Conservation (phyloP, 1,140 invertebrate genomes). For the Pseudomyrmex flavicornis region DNA sequence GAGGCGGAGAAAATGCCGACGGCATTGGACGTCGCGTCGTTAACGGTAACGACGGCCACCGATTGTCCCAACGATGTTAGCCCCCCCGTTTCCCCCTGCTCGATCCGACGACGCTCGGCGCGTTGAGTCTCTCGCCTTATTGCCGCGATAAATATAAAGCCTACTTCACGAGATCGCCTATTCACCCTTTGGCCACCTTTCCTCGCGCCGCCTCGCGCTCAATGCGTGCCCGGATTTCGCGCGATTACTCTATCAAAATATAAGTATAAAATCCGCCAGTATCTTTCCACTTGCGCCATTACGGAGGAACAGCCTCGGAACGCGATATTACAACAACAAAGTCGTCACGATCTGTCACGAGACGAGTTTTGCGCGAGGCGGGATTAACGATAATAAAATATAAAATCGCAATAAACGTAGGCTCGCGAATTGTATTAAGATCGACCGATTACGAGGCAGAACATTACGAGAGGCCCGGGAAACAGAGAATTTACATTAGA, state of each 20-base stretch:
- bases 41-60: slow-evolving; percentile 80
- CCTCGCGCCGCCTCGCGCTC: not conserved
- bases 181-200: slow-evolving; percentile 38
- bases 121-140: slow-evolving; percentile 74
- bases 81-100: slow-evolving; percentile 35
- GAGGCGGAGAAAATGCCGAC: slow-evolving; percentile 64
- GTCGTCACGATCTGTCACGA: not conserved
- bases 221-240: slow-evolving; percentile 30
- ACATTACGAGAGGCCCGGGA: slow-evolving; percentile 26
- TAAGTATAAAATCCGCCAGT: not conserved
- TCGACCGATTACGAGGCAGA: slow-evolving; percentile 42
- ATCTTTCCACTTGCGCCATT: no score
- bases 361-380: not conserved
- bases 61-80: slow-evolving; percentile 77
- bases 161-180: slow-evolving; percentile 70
- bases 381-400: slow-evolving; percentile 41
- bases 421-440: slow-evolving; percentile 48
- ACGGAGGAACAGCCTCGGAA: not conserved
- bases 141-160: slow-evolving; percentile 80
- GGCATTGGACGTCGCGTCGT: slow-evolving; percentile 78
- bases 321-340: not conserved
- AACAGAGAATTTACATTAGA: slow-evolving; percentile 56
- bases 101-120: slow-evolving; percentile 67
- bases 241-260: no score
- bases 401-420: slow-evolving; percentile 47